Base-by-base conservation (phyloP, 2,113 vertebrate species). In the Cairina moschata region DNA sequence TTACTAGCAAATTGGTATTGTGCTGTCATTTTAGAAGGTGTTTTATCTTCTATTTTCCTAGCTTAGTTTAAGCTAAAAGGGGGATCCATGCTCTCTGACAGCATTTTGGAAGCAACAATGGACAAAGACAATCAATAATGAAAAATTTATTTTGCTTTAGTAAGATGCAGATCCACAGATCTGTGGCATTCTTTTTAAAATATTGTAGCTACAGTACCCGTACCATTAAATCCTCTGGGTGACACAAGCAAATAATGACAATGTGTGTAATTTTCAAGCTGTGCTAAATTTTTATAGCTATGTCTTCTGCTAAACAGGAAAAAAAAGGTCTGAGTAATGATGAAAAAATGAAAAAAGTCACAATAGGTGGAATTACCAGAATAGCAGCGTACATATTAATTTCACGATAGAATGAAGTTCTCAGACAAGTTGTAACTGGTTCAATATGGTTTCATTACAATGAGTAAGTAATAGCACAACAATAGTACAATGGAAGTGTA, bases 341-440 rank as follows among this genome's bases (percentile, higher is more conserved):
- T 13, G 23, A 6, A 34, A 44, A 38, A 60, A 52, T 74, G 28
- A 72, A 76, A 65, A 50, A 25, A 50, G 48, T 50, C 48, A 50
- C 22, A 50, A 50, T 50, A 50, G 11, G 13, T 25, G 22, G 48
- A 50, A 50, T 50, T 60, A 42, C 56, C 29, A 42, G 32, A 86
- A 68, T 7, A 72, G 32, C 22, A 78, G n/a, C 26, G 68, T 21
- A 73, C 1, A 50, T 54, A 32, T 32, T 67, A 10, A 81, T 83
- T 95, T 92, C 83, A 91, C 62, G 32, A 80, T 29, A 77, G 54
- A 86, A 31, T n/a, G 42, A 88, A 73, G 20, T 26, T 71, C 62
- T 73, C 23, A 16, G 65, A 68, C 34, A 90, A 58, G 32, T 48
- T 4, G 4, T 48, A 52, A 56, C 22, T 20, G 72, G 79, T 92